phyloP scores from a whole-genome alignment of 2,888 invertebrate genomes.

The Drosophila algonquin region DNA sequence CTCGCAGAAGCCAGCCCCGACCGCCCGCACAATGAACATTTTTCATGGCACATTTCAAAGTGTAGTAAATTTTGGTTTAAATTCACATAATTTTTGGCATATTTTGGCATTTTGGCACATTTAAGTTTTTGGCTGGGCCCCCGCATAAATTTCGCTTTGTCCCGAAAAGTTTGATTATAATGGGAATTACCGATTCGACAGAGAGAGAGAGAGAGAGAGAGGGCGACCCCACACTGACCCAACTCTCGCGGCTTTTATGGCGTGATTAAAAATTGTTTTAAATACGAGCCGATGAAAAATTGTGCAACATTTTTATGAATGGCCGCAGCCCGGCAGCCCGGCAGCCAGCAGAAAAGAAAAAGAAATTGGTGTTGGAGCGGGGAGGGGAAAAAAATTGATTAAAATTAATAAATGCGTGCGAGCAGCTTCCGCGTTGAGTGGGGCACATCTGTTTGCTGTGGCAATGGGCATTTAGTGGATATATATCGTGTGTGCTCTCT shows the following conservation, averaged over 20 bases:
- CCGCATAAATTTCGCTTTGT: constrained; percentile 57
- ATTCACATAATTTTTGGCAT: constrained; percentile 60
- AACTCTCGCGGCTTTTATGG: constrained; percentile 49
- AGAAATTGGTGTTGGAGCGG: constrained; percentile 2
- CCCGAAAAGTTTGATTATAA: constrained; percentile 58
- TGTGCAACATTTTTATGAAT: constrained; percentile 28
- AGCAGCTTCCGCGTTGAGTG: constrained; percentile 40
- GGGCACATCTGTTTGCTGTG: constrained; percentile 51
- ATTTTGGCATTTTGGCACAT: constrained; percentile 31
- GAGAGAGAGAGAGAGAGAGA: not conserved
- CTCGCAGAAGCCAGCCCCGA: constrained; percentile 37
- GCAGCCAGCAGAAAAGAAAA: constrained; percentile 22
- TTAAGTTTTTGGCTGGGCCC: constrained; percentile 12
- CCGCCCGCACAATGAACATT: constrained; percentile 54
- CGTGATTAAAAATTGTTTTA: constrained; percentile 75
- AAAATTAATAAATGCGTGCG: constrained; percentile 75
- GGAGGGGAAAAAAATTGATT: constrained; percentile 56
- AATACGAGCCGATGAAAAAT: constrained; percentile 58
- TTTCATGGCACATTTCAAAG: constrained; percentile 74
- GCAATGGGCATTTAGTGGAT: constrained; percentile 60
- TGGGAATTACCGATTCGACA: constrained; percentile 42
- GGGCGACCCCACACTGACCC: not conserved
- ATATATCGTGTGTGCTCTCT: constrained; percentile 1
- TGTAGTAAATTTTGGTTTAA: constrained; percentile 73
- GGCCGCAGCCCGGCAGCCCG: not conserved